phyloP scores from a whole-genome alignment of 2,113 vertebrate genomes.

The Eidolon helvum region DNA sequence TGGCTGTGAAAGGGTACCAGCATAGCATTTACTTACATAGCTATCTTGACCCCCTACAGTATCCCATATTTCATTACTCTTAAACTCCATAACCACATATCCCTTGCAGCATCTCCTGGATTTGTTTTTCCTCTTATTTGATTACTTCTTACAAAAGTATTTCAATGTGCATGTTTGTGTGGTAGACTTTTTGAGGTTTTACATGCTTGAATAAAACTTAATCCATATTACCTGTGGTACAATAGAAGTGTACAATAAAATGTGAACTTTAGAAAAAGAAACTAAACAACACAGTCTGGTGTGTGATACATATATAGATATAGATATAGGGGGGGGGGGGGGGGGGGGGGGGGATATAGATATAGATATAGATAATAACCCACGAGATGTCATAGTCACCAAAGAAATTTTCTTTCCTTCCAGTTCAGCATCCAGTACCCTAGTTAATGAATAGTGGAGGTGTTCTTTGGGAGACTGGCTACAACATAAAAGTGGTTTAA shows the following conservation, averaged over 20 bases:
- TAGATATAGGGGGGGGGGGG: too few relatives aligned
- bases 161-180: neutral
- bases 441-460: neutral
- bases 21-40: too few relatives aligned
- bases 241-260: neutral
- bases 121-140: neutral
- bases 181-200: neutral
- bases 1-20: too few relatives aligned
- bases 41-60: too few relatives aligned
- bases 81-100: neutral
- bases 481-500: conserved; percentile 28
- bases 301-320: neutral
- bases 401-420: neutral
- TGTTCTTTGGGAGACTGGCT: neutral
- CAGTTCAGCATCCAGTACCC: neutral
- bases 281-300: neutral
- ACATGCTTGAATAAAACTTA: neutral
- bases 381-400: neutral
- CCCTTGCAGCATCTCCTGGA: neutral
- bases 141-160: neutral
- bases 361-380: too few relatives aligned
- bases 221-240: neutral
- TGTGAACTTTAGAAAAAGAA: neutral
- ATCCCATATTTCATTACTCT: neutral
- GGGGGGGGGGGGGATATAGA: too few relatives aligned